A percentile compares a stretch with the other conserved stretches of the same genome.
Conservation (phyloP, 2,797 vertebrate genomes). For the Sternarchorhynchus goeldii region DNA sequence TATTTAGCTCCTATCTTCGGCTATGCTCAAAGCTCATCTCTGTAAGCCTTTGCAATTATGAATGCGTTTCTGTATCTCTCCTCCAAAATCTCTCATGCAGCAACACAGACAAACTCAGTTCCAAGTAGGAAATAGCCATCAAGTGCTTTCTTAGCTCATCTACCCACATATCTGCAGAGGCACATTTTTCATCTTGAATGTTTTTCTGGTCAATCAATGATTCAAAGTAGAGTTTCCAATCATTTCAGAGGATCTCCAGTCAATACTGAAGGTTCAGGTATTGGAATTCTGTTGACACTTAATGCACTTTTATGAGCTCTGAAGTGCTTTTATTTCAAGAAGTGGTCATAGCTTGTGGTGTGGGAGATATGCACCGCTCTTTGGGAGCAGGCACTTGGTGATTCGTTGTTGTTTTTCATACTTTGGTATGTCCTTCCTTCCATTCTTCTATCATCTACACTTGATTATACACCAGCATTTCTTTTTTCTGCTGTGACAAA, state of each 20-base stretch:
- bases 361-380: not conserved
- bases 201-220: constrained; percentile 55
- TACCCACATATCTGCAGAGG: constrained; percentile 49
- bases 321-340: constrained; percentile 27
- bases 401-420: not conserved
- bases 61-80: constrained; percentile 52
- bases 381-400: not conserved
- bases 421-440: constrained; percentile 1
- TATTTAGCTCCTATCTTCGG: constrained; percentile 52
- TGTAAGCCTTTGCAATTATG: constrained; percentile 48
- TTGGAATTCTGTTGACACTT: constrained; percentile 33
- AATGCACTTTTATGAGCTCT: constrained; percentile 49
- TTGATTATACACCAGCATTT: constrained; percentile 48
- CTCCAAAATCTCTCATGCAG: constrained; percentile 49
- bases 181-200: constrained; percentile 52
- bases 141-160: constrained; percentile 49
- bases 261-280: constrained; percentile 53
- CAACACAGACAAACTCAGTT: constrained; percentile 51
- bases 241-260: constrained; percentile 46
- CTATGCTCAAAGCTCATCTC: constrained; percentile 55
- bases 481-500: constrained; percentile 39
- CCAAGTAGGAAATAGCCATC: constrained; percentile 54
- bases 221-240: constrained; percentile 52
- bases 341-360: not conserved
- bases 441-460: not conserved